Conservation (phyloP, 2,888 invertebrate genomes). For the Lithophane semibrunnea region DNA sequence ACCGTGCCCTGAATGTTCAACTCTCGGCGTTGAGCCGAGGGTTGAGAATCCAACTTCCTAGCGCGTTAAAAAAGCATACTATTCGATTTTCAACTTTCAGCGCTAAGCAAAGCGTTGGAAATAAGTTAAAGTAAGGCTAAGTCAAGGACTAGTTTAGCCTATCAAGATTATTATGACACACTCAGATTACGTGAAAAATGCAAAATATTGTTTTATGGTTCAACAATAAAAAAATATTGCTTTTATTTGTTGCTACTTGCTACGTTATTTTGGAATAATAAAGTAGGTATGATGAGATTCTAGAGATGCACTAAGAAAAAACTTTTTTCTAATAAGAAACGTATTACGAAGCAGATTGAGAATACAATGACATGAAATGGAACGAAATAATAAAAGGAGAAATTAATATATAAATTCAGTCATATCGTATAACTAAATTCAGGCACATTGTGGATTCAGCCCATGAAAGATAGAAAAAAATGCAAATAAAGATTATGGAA, state of each 20-base stretch:
- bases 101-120: not conserved
- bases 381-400: not conserved
- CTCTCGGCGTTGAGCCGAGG: not conserved
- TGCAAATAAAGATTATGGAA: not conserved
- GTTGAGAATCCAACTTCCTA: not conserved
- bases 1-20: not conserved
- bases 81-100: not conserved
- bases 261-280: not conserved
- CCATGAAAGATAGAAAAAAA: not conserved
- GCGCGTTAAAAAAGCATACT: not conserved
- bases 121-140: no score
- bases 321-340: not conserved
- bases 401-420: not conserved
- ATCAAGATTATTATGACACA: constrained; percentile 29
- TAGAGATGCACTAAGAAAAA: not conserved
- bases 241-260: not conserved
- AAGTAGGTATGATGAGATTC: not conserved
- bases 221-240: constrained; percentile 19
- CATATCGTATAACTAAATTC: not conserved
- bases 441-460: not conserved
- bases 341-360: not conserved
- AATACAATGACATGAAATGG: not conserved
- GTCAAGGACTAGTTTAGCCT: constrained; percentile 27
- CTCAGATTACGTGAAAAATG: constrained; percentile 8
- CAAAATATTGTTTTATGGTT: constrained; percentile 17